Percentiles rank a stretch among this genome's conserved stretches.
phyloP scores from a whole-genome alignment of 2,797 vertebrate genomes.

The Sternarchorhynchus goeldii region DNA sequence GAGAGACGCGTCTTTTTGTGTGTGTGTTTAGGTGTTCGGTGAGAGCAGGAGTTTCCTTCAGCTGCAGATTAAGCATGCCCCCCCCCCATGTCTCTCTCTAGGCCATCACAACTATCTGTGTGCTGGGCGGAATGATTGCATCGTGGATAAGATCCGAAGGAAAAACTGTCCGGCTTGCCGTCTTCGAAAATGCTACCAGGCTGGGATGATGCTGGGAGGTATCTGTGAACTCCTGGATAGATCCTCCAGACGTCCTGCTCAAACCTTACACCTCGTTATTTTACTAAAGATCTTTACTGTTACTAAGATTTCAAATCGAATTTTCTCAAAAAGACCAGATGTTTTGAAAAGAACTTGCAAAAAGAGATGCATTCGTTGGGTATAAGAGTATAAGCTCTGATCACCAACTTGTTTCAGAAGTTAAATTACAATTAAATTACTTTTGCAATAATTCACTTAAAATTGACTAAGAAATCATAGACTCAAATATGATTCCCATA shows the following conservation, averaged over 20 bases:
- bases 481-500: not conserved
- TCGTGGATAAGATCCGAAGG: slow-evolving; percentile 97
- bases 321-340: not conserved
- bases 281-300: no score
- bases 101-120: slow-evolving; percentile 98
- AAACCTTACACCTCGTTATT: no score
- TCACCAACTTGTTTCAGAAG: not conserved
- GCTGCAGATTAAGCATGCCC: slow-evolving; percentile 1
- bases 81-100: slow-evolving; percentile 59
- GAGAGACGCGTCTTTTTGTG: not conserved
- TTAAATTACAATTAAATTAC: not conserved
- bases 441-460: no score
- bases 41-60: slow-evolving; percentile 9
- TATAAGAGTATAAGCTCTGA: not conserved
- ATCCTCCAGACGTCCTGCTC: not conserved
- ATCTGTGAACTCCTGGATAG: slow-evolving; percentile 44
- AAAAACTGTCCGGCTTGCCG: slow-evolving; percentile 98
- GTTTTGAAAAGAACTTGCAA: no score
- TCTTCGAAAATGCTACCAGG: slow-evolving; percentile 95
- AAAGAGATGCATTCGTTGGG: not conserved
- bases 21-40: not conserved
- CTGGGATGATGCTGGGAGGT: slow-evolving; percentile 99
- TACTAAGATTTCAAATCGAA: no score
- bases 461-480: not conserved
- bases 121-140: slow-evolving; percentile 97